Percentiles rank a stretch among this genome's conserved stretches.
Conservation (phyloP, 2,797 vertebrate genomes). For the Semaprochilodus insignis region DNA sequence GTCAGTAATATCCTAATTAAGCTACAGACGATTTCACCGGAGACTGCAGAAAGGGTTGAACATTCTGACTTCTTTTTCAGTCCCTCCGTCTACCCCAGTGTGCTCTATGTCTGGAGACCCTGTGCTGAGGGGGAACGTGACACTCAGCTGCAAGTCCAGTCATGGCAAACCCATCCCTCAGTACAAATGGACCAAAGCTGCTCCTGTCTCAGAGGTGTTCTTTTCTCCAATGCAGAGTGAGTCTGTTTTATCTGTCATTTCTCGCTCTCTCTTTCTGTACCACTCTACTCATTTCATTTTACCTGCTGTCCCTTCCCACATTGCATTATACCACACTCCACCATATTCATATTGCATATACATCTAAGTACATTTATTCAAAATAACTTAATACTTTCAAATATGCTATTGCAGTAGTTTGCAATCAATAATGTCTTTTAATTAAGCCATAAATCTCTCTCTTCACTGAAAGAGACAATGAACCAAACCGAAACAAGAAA, state of each 20-base stretch:
- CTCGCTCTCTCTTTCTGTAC: background rate
- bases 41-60: background rate
- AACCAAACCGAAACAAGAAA: background rate
- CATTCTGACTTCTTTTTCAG: slow-evolving; percentile 65
- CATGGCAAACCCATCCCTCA: slow-evolving; percentile 84
- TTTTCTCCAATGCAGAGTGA: slow-evolving; percentile 82
- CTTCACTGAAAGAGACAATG: background rate
- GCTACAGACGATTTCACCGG: background rate
- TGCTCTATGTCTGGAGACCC: slow-evolving; percentile 80
- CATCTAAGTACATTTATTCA: background rate
- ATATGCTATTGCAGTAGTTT: background rate
- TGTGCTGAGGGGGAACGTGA: slow-evolving; percentile 82
- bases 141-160: slow-evolving; percentile 83
- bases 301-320: background rate
- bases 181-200: slow-evolving; percentile 86
- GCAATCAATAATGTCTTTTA: background rate
- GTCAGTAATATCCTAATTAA: background rate
- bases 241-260: slow-evolving; percentile 53
- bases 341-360: background rate
- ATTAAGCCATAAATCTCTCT: background rate
- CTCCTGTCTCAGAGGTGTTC: slow-evolving; percentile 76
- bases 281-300: background rate
- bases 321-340: background rate
- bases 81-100: slow-evolving; percentile 84
- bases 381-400: background rate